Evolutionary conservation across 53 echinoderm and acorn worm genomes (phyloP).

Genomic region (Mesocentrotus franciscanus): DNA sequence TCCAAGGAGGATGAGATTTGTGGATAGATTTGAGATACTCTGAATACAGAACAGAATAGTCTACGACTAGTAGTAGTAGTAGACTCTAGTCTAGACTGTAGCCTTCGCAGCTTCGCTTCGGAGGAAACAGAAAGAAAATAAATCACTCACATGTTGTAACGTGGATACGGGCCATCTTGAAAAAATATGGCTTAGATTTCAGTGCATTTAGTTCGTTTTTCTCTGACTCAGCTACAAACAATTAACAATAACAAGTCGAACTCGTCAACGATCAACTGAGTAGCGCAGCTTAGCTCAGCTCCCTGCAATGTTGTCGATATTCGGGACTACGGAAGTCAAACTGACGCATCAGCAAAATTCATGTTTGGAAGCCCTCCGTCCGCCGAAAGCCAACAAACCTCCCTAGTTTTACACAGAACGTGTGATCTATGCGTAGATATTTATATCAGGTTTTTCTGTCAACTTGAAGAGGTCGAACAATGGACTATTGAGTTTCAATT

Average conservation of each 20-base stretch:
- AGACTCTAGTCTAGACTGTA: too few species aligned
- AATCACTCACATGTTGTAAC: constrained; percentile 65
- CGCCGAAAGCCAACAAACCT: background rate
- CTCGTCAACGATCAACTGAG: background rate
- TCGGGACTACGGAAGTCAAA: constrained; percentile 40
- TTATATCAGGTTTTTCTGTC: too few species aligned
- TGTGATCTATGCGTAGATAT: background rate
- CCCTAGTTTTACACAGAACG: background rate
- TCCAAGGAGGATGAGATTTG: too few species aligned
- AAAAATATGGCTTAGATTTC: background rate
- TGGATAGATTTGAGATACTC: too few species aligned
- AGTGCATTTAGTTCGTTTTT: background rate
- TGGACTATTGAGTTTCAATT: too few species aligned
- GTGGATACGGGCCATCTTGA: constrained; percentile 49
- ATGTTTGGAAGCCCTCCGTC: background rate
- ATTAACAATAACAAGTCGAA: background rate
- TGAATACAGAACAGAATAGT: too few species aligned
- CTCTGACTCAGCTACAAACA: background rate
- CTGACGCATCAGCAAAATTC: constrained; percentile 56
- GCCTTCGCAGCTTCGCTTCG: too few species aligned
- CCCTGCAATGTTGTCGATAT: background rate
- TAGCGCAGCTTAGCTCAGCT: background rate
- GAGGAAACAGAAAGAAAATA: background rate
- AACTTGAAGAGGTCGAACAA: too few species aligned
- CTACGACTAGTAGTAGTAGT: too few species aligned